Percentiles rank a stretch among this genome's conserved stretches.
phyloP scores from a whole-genome alignment of 2,113 vertebrate genomes.

The Megalops atlanticus region DNA sequence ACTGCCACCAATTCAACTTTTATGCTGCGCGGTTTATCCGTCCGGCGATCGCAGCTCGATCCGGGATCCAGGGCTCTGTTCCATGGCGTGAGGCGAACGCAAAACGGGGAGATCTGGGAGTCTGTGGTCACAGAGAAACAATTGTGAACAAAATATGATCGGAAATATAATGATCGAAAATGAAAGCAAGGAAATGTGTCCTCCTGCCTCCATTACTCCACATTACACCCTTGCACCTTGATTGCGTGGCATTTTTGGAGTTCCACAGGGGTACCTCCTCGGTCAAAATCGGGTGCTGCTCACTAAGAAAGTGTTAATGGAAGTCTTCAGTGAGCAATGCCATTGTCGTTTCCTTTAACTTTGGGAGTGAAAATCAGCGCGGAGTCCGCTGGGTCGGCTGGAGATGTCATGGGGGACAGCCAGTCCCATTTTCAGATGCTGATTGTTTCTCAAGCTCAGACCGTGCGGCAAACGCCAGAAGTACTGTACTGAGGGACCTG shows the following conservation, averaged over 20 bases:
- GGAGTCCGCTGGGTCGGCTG: not conserved
- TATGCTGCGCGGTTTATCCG: not conserved
- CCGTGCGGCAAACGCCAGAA: too few relatives aligned
- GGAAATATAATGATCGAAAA: too few relatives aligned
- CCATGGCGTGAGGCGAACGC: too few relatives aligned
- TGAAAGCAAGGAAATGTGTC: not conserved
- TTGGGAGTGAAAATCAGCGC: not conserved
- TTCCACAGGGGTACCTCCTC: not conserved
- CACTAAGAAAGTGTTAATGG: not conserved
- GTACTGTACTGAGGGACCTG: too few relatives aligned
- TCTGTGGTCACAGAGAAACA: too few relatives aligned
- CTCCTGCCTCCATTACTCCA: not conserved
- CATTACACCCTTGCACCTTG: not conserved
- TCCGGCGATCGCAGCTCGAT: not conserved
- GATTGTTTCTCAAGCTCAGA: too few relatives aligned
- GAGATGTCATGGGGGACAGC: not conserved
- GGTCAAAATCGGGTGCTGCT: not conserved
- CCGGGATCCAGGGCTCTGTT: too few relatives aligned
- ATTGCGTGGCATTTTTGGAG: not conserved
- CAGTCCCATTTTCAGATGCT: too few relatives aligned
- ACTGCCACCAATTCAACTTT: not conserved
- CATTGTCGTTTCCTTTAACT: not conserved
- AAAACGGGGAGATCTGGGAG: too few relatives aligned
- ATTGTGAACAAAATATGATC: too few relatives aligned
- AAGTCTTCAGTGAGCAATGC: too few relatives aligned